These are phyloP conservation scores for Haliclona indistincta DNA, from an alignment of 37 sponge, comb jelly and placozoan genomes.

Conservation along the genomic window DNA sequence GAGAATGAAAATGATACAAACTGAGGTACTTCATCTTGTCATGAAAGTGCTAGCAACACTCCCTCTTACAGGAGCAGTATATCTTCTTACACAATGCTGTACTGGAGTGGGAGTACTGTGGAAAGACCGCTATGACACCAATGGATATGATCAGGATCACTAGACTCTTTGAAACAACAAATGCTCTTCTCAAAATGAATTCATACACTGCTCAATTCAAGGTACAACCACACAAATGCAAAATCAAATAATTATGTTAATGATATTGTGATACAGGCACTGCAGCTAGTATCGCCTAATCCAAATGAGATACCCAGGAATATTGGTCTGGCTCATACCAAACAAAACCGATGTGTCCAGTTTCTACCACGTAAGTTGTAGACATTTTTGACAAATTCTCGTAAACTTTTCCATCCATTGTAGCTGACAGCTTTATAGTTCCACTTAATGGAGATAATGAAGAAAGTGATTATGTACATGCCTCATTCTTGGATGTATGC, in stretches of 20 bases:
- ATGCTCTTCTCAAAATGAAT: neutral
- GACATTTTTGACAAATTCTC: neutral
- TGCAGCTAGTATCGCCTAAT: neutral
- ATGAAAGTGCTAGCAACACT: neutral
- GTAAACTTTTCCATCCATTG: neutral
- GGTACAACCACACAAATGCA: neutral
- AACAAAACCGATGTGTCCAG: neutral
- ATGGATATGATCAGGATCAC: neutral
- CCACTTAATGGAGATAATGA: no score
- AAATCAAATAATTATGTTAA: neutral
- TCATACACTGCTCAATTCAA: slow-evolving; percentile 10
- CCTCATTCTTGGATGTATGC: no score
- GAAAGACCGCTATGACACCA: slow-evolving; percentile 15
- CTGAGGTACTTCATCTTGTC: slow-evolving; percentile 17
- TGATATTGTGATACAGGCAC: neutral
- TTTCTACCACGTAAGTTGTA: neutral
- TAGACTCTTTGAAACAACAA: neutral
- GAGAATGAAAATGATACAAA: slow-evolving; percentile 50
- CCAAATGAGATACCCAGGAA: neutral
- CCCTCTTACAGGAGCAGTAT: slow-evolving; percentile 34
- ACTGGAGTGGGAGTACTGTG: slow-evolving; percentile 25
- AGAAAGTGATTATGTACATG: no score
- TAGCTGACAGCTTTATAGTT: no score
- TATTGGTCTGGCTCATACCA: neutral
- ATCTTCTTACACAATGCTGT: slow-evolving; percentile 35